Percentiles rank a stretch among this genome's conserved stretches.
Evolutionary conservation across 2,797 vertebrate genomes (phyloP).

Genomic region (Martes flavigula): DNA sequence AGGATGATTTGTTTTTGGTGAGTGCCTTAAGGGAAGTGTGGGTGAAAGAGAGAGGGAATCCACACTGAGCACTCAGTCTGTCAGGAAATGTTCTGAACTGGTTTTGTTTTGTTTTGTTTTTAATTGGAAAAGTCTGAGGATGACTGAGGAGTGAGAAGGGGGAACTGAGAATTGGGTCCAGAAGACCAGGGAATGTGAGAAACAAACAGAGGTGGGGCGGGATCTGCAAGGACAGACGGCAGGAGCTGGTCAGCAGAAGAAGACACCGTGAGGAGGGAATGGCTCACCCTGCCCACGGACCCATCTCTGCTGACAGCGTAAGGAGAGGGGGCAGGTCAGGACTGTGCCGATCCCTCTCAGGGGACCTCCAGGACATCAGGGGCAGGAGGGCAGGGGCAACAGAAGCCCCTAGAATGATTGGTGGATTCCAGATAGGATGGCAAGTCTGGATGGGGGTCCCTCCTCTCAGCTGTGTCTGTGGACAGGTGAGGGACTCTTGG

Average conservation of each 20-base stretch:
- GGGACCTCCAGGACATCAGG: background rate
- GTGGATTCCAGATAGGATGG: background rate
- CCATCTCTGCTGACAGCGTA: background rate
- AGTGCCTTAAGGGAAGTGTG: background rate
- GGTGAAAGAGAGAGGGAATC: background rate
- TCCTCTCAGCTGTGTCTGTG: background rate
- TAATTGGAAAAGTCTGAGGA: background rate
- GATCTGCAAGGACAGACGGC: background rate
- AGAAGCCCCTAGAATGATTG: background rate
- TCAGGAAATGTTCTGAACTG: background rate
- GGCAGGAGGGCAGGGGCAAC: background rate
- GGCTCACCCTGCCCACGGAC: background rate
- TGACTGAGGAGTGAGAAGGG: background rate
- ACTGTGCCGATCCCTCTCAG: background rate
- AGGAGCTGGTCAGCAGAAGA: fast-evolving
- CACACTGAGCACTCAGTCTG: background rate
- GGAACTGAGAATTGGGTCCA: background rate
- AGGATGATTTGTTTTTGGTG: background rate
- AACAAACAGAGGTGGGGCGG: background rate
- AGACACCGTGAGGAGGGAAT: background rate
- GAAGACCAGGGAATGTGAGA: background rate
- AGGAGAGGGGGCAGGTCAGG: background rate
- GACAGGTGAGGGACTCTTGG: background rate
- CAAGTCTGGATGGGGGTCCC: background rate
- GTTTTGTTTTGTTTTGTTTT: background rate